Conservation (phyloP, 2,888 invertebrate species). For the Gnatocerus cornutus region DNA sequence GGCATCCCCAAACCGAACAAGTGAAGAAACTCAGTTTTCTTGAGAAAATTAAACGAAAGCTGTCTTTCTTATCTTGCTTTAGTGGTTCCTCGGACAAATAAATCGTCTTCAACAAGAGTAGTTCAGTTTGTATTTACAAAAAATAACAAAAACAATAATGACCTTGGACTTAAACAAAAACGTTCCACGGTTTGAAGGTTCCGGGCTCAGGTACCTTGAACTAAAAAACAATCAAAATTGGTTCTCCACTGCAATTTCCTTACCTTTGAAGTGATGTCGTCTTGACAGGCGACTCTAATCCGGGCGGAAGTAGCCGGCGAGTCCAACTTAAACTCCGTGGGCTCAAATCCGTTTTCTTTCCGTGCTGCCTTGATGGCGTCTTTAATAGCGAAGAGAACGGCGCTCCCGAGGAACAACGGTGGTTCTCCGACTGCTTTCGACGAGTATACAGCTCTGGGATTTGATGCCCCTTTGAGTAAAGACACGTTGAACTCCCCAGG, state of each 20-base stretch:
- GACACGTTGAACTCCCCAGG: slow-evolving; percentile 95
- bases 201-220: slow-evolving; percentile 73
- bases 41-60: slow-evolving; percentile 7
- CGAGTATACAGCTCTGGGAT: slow-evolving; percentile 93
- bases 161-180: slow-evolving; percentile 15
- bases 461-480: slow-evolving; percentile 90
- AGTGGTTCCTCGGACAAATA: slow-evolving; percentile 11
- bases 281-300: slow-evolving; percentile 88
- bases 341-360: slow-evolving; percentile 77
- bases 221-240: slow-evolving; percentile 69
- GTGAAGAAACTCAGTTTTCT: background rate
- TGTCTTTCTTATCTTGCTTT: slow-evolving; percentile 22
- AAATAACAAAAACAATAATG: background rate
- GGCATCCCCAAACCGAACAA: too few species aligned
- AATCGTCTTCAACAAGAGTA: background rate
- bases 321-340: slow-evolving; percentile 77
- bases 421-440: slow-evolving; percentile 99
- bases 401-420: slow-evolving; percentile 91
- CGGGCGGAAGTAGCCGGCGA: slow-evolving; percentile 92
- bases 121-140: background rate
- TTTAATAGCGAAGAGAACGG: slow-evolving; percentile 92
- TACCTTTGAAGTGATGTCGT: slow-evolving; percentile 87
- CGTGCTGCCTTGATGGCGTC: slow-evolving; percentile 89
- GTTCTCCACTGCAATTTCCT: slow-evolving; percentile 17
- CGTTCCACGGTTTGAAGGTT: slow-evolving; percentile 77